These are phyloP conservation scores for Phengaris alcon DNA, from an alignment of 2,888 invertebrate genomes.

Conservation along the genomic window DNA sequence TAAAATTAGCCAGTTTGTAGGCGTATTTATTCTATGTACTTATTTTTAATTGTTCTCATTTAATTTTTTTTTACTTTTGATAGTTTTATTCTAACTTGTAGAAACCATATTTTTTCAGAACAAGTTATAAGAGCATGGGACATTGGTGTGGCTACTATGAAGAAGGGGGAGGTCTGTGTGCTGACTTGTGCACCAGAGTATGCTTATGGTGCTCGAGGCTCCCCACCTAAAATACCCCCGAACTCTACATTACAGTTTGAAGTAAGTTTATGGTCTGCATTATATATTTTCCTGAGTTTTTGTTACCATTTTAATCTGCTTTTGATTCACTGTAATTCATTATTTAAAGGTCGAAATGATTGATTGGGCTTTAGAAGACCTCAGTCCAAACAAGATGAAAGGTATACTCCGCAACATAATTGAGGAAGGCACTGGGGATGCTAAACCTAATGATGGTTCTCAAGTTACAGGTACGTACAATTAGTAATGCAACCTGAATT, in stretches of 20 bases:
- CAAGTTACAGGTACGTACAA: constrained; percentile 85
- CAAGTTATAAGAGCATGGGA: constrained; percentile 97
- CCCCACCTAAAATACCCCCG: constrained; percentile 92
- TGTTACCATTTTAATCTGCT: background rate
- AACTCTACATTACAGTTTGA: constrained; percentile 93
- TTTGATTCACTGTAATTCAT: background rate
- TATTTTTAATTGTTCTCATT: background rate
- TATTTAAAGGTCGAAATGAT: constrained; percentile 87
- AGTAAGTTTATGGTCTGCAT: constrained; percentile 66
- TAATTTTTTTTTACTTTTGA: background rate
- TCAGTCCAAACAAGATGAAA: constrained; percentile 90
- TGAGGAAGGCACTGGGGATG: constrained; percentile 83
- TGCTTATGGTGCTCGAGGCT: constrained; percentile 92
- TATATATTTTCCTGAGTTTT: background rate
- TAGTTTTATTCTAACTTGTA: background rate
- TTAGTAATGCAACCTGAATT: background rate
- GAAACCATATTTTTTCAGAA: constrained; percentile 62
- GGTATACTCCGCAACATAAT: constrained; percentile 88
- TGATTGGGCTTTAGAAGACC: constrained; percentile 92
- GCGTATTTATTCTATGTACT: background rate
- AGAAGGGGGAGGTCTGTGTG: constrained; percentile 89
- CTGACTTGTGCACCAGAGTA: constrained; percentile 93
- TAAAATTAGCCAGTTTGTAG: too few relatives aligned
- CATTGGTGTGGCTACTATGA: constrained; percentile 95
- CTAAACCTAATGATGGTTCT: constrained; percentile 89